phyloP scores from a whole-genome alignment of 2,113 vertebrate species.

The Otis tarda region DNA sequence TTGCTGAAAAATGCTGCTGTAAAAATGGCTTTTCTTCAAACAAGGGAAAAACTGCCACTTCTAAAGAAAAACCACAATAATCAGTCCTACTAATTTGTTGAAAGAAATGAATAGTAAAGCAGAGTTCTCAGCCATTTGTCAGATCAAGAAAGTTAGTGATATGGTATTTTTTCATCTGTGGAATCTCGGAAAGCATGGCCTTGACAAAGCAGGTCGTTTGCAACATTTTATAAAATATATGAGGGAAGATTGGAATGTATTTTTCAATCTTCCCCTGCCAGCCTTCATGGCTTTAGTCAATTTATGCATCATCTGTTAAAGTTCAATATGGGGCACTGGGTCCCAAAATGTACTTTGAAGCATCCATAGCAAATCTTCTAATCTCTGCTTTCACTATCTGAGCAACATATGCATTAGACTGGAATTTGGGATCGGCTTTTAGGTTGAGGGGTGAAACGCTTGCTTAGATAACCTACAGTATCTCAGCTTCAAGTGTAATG shows the following conservation, averaged over 20 bases:
- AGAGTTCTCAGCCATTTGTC: not conserved
- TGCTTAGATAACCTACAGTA: slow-evolving; percentile 45
- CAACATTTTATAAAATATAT: not conserved
- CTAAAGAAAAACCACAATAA: not conserved
- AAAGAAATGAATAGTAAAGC: not conserved
- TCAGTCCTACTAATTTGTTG: not conserved
- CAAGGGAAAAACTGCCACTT: not conserved
- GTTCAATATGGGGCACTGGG: slow-evolving; percentile 13
- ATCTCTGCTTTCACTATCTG: slow-evolving; percentile 14
- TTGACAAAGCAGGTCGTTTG: not conserved
- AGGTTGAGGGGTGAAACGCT: not conserved
- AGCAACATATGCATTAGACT: slow-evolving; percentile 8
- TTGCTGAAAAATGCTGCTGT: not conserved
- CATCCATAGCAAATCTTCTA: slow-evolving; percentile 34
- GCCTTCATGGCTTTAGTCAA: slow-evolving; percentile 22
- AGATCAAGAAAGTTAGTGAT: not conserved
- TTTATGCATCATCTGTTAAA: slow-evolving; percentile 46
- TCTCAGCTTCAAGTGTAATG: slow-evolving; percentile 3
- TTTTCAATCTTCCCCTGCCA: slow-evolving; percentile 16
- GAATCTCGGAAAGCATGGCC: not conserved
- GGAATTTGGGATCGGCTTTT: slow-evolving; percentile 31
- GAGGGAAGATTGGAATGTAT: not conserved
- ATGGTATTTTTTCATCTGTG: not conserved
- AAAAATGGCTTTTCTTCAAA: not conserved
- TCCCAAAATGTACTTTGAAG: slow-evolving; percentile 29